Base-by-base conservation (phyloP, 2,113 vertebrate species). In the Nothobranchius kuhntae region DNA sequence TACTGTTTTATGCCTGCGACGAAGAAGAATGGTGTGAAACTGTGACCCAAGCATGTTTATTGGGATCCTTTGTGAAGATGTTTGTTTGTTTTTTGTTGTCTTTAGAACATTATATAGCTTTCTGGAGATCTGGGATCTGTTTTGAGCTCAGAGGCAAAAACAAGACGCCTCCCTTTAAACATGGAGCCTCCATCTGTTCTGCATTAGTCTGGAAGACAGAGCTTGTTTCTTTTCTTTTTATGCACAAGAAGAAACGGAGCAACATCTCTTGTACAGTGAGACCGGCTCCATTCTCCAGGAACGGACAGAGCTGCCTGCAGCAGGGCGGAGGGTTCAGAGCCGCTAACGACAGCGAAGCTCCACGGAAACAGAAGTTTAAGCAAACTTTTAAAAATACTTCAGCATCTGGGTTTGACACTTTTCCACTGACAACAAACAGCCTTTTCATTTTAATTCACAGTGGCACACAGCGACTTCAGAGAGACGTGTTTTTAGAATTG, bases 391-490 rank as follows among this genome's bases (percentile, higher is more conserved):
- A 79, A 82, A 69, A 76, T 65, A 77, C 61, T 55, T 81, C 60
- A 73, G 56, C 81, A 84, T 88, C 80, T 88, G 79, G 74, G 66
- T 85, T 79, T 70, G 78, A 81, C 83, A 82, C 78, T 78, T 80
- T 36, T 65, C 47, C 66, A 50, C 88, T 84, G 82, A 79, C 75
- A 87, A 75, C 75, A 78, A 85, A 78, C 75, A 75, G 61, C 67
- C 65, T 77, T 80, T 81, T 86, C 75, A 82, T 85, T 89, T 83
- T 80, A 84, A 89, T 89, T 88, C 64, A 84, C 71, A 77, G 81
- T 81, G 88, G 86, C 86, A 87, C 80, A 77, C 71, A 78, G 66
- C 80, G 79, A 88, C 84, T 86, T 90, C 87, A 86, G 81, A 86
- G 82, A 73, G 61, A 82, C 17, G 62, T 57, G 45, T 76, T 80